Base-by-base conservation (phyloP, 2,113 vertebrate species). In the Ophiodon elongatus region DNA sequence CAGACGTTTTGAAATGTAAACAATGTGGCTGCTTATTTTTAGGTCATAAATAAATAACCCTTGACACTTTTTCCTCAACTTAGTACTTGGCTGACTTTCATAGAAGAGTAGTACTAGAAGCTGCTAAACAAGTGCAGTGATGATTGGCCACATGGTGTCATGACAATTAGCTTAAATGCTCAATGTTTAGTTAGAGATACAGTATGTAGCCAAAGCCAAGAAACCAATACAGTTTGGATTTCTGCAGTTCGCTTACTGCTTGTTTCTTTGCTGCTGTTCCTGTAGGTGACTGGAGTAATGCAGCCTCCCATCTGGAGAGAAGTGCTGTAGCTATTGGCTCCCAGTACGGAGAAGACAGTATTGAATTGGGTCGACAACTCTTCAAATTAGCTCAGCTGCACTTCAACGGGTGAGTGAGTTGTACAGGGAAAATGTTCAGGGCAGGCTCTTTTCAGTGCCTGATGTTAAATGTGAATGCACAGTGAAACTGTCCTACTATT, bases 341-440 rank as follows among this genome's bases (percentile, higher is more conserved):
- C 62, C 96, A 95, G 87, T 97, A 97, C 0, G 98, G 98, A 47
- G 91, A 96, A 8, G 94, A 96, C 84, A 99, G 98, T 56, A 64
- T 97, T 35, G 98, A 99, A 94, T 87, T 95, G 41, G 97, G 96
- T 52, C 96, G 91, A 19, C 97, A 99, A 65, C 96, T 99, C 82
- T 97, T 98, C 94, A 99, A 99, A 90, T 91, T 99, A 91, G 95
- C 96, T 72, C 98, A 99, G 80, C 89, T 99, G 41, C 95, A 98
- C 88, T 99, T 99, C 90, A 99, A 97, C 25, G 97, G 97, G 98
- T 99, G 89, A 96, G 88, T 37, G 25, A 62, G 25, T 47, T 52
- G 3, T 27, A 31, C 31, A 75, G 52, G 13, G 21, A 9, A n/a
- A 4, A 9, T 2, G 8, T 75, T 65, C 11, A 23, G 4, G 59